Evolutionary conservation across 1,140 invertebrate genomes (phyloP).

Genomic region (Ridgeia piscesae): DNA sequence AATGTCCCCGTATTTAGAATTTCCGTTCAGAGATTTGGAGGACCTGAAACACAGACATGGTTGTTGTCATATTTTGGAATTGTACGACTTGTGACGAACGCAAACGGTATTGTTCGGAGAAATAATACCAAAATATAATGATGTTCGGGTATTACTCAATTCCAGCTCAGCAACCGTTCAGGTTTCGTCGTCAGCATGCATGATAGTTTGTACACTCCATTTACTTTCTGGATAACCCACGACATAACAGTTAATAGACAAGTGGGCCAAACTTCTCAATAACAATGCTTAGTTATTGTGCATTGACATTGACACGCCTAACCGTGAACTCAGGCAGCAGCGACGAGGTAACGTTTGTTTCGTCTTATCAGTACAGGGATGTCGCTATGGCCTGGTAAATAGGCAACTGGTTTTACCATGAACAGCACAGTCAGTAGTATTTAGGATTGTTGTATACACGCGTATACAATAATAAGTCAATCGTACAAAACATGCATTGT

Average conservation of each 20-base stretch:
- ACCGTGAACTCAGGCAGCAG: background rate
- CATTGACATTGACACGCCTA: background rate
- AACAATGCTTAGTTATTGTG: background rate
- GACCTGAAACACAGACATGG: background rate
- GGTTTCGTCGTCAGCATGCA: background rate
- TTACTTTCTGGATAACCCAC: background rate
- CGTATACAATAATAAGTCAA: too few relatives aligned
- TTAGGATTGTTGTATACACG: too few relatives aligned
- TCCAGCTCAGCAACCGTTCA: background rate
- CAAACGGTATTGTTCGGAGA: too few relatives aligned
- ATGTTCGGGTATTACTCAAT: background rate
- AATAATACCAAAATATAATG: too few relatives aligned
- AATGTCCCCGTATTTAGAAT: background rate
- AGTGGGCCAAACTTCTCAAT: background rate
- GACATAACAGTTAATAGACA: background rate
- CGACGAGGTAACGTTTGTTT: too few relatives aligned
- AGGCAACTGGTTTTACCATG: too few relatives aligned
- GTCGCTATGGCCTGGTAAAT: background rate
- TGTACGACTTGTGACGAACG: background rate
- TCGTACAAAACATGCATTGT: too few relatives aligned
- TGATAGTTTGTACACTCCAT: background rate
- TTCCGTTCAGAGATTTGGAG: background rate
- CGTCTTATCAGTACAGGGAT: too few relatives aligned
- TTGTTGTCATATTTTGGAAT: background rate
- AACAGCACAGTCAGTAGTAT: too few relatives aligned